Evolutionary conservation across 1,140 invertebrate genomes (phyloP), one percentile per base, ranked within the genome.

Genomic region (Paralvinella palmiformis): DNA sequence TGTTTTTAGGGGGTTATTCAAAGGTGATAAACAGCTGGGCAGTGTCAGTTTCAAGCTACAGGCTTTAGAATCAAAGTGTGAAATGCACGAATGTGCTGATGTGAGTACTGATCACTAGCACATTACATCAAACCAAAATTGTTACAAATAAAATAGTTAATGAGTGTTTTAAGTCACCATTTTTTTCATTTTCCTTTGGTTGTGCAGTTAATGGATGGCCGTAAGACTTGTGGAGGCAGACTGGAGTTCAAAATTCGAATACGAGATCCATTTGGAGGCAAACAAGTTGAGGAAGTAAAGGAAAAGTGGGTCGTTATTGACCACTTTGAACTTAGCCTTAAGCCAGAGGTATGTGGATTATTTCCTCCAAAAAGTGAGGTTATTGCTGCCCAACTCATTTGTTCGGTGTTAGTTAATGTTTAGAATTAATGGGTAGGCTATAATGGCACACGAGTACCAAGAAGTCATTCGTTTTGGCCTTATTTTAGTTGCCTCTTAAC

Each of bases 261-360:
- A n/a, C 84, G 94, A 44, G 91, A 95, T 78, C 95, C 96, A 1
- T 86, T 98, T 41, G 78, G 91, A 29, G 87, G 87, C 5, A 94
- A 94, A 72, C 91, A 97, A 82, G 87, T 96, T 0, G 92, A 95
- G 73, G 88, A 91, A 75, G 86, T 90, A 15, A 88, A 88, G 37
- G 91, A 96, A 73, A 94, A 94, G 77, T 98, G 95, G 95, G 84
- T 98, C 0, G 86, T 92, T 52, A 83, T 86, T 65, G 84, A 83
- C 64, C 74, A 81, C 69, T 81, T 83, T 58, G 62, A 55, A 29
- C 31, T 63, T 45, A 58, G 52, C 20, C 36, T 33, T 2, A 10
- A 22, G 20, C n/a, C 62, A 22, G 27, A 5, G n/a, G 62, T 57
- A 13, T 31, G 35, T 48, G n/a, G 15, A 27, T 10, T 13, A 60